These are phyloP conservation scores for Papilio xuthus DNA, from an alignment of 1,140 invertebrate genomes.

Conservation along the genomic window DNA sequence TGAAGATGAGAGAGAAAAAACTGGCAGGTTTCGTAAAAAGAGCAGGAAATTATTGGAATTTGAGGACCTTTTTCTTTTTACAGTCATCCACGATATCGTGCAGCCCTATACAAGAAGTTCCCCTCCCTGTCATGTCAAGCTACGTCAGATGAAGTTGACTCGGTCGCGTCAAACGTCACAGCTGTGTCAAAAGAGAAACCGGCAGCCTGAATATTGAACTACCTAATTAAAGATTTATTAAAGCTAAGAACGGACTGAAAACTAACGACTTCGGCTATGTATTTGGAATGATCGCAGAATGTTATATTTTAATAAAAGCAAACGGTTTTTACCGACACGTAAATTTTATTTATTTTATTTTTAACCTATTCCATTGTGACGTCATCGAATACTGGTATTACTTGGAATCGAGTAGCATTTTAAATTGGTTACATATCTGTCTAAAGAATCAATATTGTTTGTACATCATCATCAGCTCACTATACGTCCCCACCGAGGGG, in stretches of 20 bases:
- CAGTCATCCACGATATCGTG: slow-evolving; percentile 85
- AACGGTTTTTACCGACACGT: background rate
- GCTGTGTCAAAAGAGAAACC: slow-evolving; percentile 82
- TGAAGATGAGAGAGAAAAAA: too few species aligned
- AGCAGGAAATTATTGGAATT: background rate
- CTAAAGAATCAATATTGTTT: background rate
- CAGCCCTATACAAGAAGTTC: slow-evolving; percentile 84
- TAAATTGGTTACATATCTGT: too few species aligned
- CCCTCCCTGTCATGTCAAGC: slow-evolving; percentile 82
- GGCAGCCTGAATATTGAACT: slow-evolving; percentile 75
- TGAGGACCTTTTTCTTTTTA: slow-evolving; percentile 38
- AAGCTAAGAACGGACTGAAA: background rate
- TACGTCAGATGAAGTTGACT: slow-evolving; percentile 79
- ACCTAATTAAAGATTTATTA: background rate
- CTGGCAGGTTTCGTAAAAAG: too few species aligned
- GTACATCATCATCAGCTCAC: too few species aligned
- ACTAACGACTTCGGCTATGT: slow-evolving; percentile 21
- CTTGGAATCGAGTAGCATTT: background rate
- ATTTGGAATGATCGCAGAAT: background rate
- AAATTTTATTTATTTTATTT: background rate
- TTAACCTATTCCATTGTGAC: background rate
- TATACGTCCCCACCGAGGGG: too few species aligned
- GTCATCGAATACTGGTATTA: too few species aligned
- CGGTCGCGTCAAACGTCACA: slow-evolving; percentile 82
- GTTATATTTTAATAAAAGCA: slow-evolving; percentile 29